Base-by-base conservation (phyloP, 1,140 invertebrate species). In the Oncopodura yosiiana region DNA sequence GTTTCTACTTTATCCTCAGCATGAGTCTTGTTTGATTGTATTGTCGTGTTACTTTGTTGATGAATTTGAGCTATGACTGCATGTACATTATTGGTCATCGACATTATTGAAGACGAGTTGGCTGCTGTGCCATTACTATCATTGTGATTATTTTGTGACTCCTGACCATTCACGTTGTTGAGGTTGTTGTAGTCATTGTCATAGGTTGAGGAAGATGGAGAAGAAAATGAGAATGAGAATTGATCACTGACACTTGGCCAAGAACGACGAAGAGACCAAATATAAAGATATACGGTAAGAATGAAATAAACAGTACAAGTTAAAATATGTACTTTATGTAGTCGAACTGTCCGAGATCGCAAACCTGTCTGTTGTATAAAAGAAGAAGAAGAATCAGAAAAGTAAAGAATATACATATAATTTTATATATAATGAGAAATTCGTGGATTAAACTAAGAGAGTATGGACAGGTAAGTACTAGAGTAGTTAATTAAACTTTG, bases 181-280 rank as follows among this genome's bases (percentile, higher is more conserved):
- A 34, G 32, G 11, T 26, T 12, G 34, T 3, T 27, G 3, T 32
- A 39, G 37, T 51, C 21, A 5, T 24, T 38, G 34, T 30, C 27
- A 26, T 16, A 26, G 18, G 38, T 36, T 38, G 39, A 23, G n/a
- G 16, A 21, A 16, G 23, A 50, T 34, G 54, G 24, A 2, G 21
- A 9, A 19, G 45, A 45, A 26, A 45, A 56, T 37, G 56, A 58
- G 51, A 56, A 61, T 32, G 45, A 57, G 36, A 61, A 61, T 44
- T 61, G 54, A 26, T 61, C 59, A 26, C 50, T 45, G 14, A 56
- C 55, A 8, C 45, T 38, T 23, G 59, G 59, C 59, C 59, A 61
- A 11, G 55, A 54, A 36, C 54, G 49, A 12, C 59, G 50, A 29
- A 61, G 39, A 3, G 54, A 36, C 59, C 59, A 61, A 49, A 61